These are phyloP conservation scores for Petromus typicus DNA, from an alignment of 2,113 vertebrate species.

Conservation along the genomic window DNA sequence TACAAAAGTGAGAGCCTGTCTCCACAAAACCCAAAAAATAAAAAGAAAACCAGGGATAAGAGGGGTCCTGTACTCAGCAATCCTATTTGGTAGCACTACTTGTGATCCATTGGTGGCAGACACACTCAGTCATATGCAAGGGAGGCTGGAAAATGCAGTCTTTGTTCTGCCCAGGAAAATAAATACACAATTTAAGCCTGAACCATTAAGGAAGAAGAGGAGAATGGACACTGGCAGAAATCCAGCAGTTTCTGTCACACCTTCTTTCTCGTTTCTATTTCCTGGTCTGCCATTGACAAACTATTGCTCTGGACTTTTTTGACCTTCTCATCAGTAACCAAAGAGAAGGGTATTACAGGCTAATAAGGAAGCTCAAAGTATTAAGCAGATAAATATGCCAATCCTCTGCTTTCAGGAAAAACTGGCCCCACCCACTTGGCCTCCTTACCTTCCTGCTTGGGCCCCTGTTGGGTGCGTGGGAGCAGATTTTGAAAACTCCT, in stretches of 20 bases:
- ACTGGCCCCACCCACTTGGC: not conserved
- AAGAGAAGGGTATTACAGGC: not conserved
- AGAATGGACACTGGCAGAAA: not conserved
- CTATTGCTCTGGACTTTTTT: not conserved
- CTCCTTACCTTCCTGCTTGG: conserved; percentile 16
- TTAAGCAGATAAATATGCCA: not conserved
- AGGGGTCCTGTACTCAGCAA: not conserved
- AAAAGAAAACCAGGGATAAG: not conserved
- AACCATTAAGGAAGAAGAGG: not conserved
- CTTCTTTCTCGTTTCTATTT: not conserved
- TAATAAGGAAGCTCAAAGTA: conserved; percentile 29
- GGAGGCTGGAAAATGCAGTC: not conserved
- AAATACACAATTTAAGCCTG: not conserved
- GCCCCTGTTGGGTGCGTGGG: not conserved
- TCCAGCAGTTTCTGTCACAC: not conserved
- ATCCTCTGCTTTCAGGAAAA: not conserved
- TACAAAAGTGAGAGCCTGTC: too few species aligned
- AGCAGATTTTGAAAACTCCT: not conserved
- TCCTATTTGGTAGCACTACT: not conserved
- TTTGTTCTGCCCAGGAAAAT: conserved; percentile 22
- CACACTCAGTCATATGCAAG: not conserved
- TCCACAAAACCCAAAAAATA: too few species aligned
- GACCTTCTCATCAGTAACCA: not conserved
- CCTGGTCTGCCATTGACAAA: not conserved
- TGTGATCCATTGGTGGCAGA: not conserved